A percentile compares a stretch with the other conserved stretches of the same genome.
phyloP scores from a whole-genome alignment of 2,113 vertebrate species.

The Rhombomys opimus region DNA sequence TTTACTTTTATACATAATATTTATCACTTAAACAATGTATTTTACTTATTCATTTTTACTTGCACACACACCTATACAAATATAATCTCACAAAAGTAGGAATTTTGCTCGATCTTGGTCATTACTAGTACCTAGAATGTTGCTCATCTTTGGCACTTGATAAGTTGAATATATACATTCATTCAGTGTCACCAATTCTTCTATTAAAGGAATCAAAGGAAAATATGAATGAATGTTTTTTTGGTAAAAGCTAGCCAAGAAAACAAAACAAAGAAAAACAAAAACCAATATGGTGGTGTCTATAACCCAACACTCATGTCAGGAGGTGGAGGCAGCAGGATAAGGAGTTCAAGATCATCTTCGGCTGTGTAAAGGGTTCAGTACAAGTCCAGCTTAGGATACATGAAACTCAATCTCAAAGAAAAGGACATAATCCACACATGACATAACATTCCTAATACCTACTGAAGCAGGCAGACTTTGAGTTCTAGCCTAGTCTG shows the following conservation, averaged over 20 bases:
- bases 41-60: constrained; percentile 6
- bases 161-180: constrained; percentile 56
- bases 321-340: neutral
- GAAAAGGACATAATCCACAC: neutral
- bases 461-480: neutral
- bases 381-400: neutral
- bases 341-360: neutral
- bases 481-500: neutral
- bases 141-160: neutral
- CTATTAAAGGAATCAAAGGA: neutral
- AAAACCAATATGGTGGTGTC: neutral
- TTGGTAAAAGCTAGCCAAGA: neutral
- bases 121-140: neutral
- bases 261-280: neutral
- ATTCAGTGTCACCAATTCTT: constrained; percentile 46
- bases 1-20: constrained; percentile 18
- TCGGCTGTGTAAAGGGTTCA: neutral
- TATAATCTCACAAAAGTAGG: neutral
- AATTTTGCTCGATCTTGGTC: constrained; percentile 29
- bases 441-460: neutral
- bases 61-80: neutral
- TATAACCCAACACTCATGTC: neutral
- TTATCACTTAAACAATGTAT: neutral
- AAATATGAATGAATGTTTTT: neutral
- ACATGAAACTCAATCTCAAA: neutral